A percentile compares a stretch with the other conserved stretches of the same genome.
These are phyloP conservation scores for Chelonus insularis DNA, from an alignment of 1,140 invertebrate genomes.

Conservation along the genomic window DNA sequence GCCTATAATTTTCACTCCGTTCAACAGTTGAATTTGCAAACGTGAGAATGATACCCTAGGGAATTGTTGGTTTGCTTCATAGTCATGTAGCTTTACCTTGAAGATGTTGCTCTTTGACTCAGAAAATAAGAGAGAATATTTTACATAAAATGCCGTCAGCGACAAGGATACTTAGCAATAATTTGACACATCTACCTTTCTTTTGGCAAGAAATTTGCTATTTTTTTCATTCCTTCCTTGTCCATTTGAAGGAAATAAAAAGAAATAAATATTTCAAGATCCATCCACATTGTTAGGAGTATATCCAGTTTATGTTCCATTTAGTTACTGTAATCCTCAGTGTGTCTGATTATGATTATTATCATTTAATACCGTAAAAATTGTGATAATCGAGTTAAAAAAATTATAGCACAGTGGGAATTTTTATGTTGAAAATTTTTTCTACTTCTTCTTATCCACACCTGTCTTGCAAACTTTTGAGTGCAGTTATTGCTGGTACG, in stretches of 20 bases:
- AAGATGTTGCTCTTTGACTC: not conserved
- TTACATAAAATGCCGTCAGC: slow-evolving; percentile 24
- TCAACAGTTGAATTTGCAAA: slow-evolving; percentile 51
- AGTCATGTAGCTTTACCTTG: too few relatives aligned
- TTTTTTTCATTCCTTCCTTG: slow-evolving; percentile 3
- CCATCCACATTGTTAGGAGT: too few relatives aligned
- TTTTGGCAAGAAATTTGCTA: slow-evolving; percentile 2
- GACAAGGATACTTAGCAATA: slow-evolving; percentile 28
- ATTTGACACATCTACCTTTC: slow-evolving; percentile 27
- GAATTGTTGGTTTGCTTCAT: slow-evolving; percentile 15
- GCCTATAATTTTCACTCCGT: slow-evolving; percentile 57
- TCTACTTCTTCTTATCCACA: slow-evolving; percentile 5
- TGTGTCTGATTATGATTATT: not conserved
- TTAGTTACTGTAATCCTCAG: slow-evolving; percentile 9
- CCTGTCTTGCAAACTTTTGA: slow-evolving; percentile 25
- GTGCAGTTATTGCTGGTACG: slow-evolving; percentile 27
- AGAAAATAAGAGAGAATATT: not conserved
- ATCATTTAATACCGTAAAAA: slow-evolving; percentile 6
- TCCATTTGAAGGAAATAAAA: too few relatives aligned
- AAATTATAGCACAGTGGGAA: not conserved
- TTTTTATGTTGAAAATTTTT: not conserved
- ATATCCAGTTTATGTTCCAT: not conserved
- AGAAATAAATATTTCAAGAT: too few relatives aligned
- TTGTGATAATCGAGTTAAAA: not conserved
- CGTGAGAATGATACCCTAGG: slow-evolving; percentile 50